phyloP scores from a whole-genome alignment of 2,888 invertebrate genomes.

The Netelia virgata region DNA sequence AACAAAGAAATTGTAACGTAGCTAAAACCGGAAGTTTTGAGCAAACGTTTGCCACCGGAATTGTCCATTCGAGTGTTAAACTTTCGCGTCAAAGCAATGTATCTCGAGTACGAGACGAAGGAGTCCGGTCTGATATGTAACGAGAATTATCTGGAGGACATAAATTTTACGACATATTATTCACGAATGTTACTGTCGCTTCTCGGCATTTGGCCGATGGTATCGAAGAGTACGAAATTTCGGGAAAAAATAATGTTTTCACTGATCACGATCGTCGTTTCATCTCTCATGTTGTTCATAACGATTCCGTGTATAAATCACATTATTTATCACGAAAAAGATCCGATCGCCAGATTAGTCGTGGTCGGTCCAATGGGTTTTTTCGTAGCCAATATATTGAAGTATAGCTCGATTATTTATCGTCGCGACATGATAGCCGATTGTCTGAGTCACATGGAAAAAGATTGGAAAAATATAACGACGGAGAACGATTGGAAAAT shows the following conservation, averaged over 20 bases:
- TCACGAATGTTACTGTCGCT: conserved; percentile 35
- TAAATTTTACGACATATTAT: conserved; percentile 9
- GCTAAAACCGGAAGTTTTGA: not conserved
- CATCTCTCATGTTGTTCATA: not conserved
- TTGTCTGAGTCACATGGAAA: conserved; percentile 61
- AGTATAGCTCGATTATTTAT: conserved; percentile 31
- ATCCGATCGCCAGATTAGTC: not conserved
- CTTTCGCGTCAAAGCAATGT: not conserved
- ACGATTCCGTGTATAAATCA: conserved; percentile 1
- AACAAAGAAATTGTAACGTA: not conserved
- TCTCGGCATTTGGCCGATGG: conserved; percentile 46
- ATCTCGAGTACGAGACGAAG: not conserved
- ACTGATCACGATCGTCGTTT: not conserved
- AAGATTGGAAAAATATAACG: conserved; percentile 66
- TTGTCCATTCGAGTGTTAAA: not conserved
- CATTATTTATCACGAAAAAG: conserved; percentile 14
- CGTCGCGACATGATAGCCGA: conserved; percentile 11
- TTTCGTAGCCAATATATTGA: conserved; percentile 16
- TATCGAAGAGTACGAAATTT: not conserved
- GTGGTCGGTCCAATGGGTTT: conserved; percentile 38
- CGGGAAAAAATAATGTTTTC: not conserved
- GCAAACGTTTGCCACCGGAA: not conserved
- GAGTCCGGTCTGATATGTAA: not conserved
- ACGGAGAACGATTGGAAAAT: conserved; percentile 54
- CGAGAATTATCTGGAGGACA: not conserved